Evolutionary conservation across 2,797 vertebrate species (phyloP), one percentile per base, ranked within the genome.

Genomic region (Leuciscus waleckii): DNA sequence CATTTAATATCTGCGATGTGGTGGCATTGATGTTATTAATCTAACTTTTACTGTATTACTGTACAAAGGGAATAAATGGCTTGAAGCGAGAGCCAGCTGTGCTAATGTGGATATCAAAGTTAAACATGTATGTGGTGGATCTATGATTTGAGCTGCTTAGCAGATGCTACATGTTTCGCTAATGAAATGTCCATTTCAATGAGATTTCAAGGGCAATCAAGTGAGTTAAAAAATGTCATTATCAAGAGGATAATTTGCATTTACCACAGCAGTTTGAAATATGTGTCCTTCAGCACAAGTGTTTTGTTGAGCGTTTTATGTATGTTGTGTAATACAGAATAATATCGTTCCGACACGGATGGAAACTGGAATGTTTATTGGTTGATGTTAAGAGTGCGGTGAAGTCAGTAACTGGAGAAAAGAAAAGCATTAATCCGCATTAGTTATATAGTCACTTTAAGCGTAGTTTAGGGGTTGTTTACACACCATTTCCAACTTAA

Each of bases 1-100:
- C 94, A 94, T 94, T 90, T 93, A 94, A 95, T 95, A 95, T 93
- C 94, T 89, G 79, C 88, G 91, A 93, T 95, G 93, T 92, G 92
- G 93, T 95, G 93, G 91, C 93, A 92, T 87, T 89, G 93, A 94
- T 94, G 91, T 90, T 93, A 94, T 95, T 92, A 92, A 92, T 92
- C 91, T 89, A 90, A 89, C 91, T 69, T 89, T 89, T 87, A 90
- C 89, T 91, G 92, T 19, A 51, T 19, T 93, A 87, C 90, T 84
- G 92, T 93, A 93, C 92, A 93, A 92, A 85, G 56, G 37, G 43
- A 61, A 82, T 35, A n/a, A 58, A 51, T 49, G 37, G 70, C 75
- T 87, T 85, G 10, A 1, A 37, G 26, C 11, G 2, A 3, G 14
- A 61, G n/a, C 4, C 58, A 61, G 43, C 71, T 21, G 9, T 74